A percentile compares a stretch with the other conserved stretches of the same genome.
These are phyloP conservation scores for Aurelia coerulea DNA, from an alignment of 30 jellyfish, hydroid and myxozoan genomes.

Conservation along the genomic window DNA sequence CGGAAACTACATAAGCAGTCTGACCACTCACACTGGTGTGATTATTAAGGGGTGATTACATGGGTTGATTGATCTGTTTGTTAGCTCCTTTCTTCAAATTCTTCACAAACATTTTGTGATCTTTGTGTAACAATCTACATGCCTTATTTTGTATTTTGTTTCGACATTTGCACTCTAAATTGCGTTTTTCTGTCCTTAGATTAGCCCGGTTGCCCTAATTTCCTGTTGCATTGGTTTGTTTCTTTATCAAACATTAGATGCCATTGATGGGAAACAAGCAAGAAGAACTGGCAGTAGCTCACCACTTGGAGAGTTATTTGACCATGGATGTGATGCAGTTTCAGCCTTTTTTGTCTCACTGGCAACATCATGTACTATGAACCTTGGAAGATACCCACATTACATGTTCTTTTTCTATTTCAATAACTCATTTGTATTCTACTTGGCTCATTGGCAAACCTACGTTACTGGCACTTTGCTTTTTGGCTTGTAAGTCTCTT, in stretches of 20 bases:
- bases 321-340: conserved; percentile 98
- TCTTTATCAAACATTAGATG: conserved; percentile 95
- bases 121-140: no score
- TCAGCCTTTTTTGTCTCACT: conserved; percentile 69
- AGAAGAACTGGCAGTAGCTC: conserved; percentile 85
- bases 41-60: no score
- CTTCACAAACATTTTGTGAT: no score
- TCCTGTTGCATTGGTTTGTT: conserved; percentile 76
- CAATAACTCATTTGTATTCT: conserved; percentile 67
- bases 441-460: conserved; percentile 93
- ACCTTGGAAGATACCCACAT: conserved; percentile 78
- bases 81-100: no score
- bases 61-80: no score
- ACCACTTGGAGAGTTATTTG: conserved; percentile 98
- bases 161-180: no score
- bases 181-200: conserved; percentile 44
- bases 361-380: conserved; percentile 74
- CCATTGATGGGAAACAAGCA: conserved; percentile 99
- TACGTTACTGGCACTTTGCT: conserved; percentile 76
- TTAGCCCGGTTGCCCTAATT: conserved; percentile 55
- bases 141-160: no score
- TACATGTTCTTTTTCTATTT: conserved; percentile 62
- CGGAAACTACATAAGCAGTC: no score
- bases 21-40: no score
- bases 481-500: conserved; percentile 72